Conservation (phyloP, 2,797 vertebrate species). For the Hapalemur alaotrensis region DNA sequence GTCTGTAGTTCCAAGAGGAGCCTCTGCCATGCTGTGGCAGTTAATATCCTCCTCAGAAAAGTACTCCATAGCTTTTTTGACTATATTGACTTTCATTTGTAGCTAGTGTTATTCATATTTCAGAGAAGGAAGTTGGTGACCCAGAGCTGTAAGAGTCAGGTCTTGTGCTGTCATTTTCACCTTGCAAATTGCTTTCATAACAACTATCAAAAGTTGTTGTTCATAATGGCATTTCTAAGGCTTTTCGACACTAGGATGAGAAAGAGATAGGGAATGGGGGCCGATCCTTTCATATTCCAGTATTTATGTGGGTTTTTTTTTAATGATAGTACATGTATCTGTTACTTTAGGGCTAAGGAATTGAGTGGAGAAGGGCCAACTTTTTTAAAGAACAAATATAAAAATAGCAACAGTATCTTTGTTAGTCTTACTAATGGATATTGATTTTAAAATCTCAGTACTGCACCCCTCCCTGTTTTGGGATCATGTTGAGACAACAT, state of each 20-base stretch:
- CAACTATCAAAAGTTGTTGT: neutral
- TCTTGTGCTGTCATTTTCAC: neutral
- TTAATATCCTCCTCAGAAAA: neutral
- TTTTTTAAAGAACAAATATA: neutral
- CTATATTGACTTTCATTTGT: neutral
- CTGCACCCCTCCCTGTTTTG: neutral
- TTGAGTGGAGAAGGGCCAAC: neutral
- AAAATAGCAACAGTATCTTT: neutral
- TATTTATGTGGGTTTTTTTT: neutral
- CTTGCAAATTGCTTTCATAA: neutral
- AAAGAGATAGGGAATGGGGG: neutral
- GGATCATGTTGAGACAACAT: neutral
- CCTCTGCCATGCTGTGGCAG: neutral
- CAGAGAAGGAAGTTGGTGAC: neutral
- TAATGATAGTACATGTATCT: neutral
- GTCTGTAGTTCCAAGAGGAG: conserved; percentile 4
- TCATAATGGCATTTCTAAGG: neutral
- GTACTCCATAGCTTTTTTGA: neutral
- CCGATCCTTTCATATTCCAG: neutral
- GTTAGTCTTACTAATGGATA: neutral
- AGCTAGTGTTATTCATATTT: neutral
- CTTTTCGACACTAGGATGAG: neutral
- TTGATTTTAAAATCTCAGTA: neutral
- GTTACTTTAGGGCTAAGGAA: neutral
- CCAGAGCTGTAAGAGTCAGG: neutral